Evolutionary conservation across 2,797 vertebrate species (phyloP).

Genomic region (Lutjanus argentimaculatus): DNA sequence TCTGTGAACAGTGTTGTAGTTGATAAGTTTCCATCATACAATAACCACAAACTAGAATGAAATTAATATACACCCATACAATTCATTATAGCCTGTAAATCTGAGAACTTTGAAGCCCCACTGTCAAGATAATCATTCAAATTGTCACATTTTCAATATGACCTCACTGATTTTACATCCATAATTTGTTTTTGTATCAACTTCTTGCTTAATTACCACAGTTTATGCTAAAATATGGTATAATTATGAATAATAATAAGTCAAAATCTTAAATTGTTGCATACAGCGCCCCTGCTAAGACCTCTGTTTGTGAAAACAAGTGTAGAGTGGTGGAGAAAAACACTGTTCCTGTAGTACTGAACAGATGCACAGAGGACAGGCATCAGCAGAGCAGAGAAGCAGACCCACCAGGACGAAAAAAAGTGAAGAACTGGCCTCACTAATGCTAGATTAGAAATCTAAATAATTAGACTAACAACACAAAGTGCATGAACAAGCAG

Average conservation of each 20-base stretch:
- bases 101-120: conserved; percentile 11
- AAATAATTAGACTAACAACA: conserved; percentile 55
- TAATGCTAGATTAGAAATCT: conserved; percentile 53
- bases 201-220: conserved; percentile 10
- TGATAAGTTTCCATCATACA: conserved; percentile 15
- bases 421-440: conserved; percentile 46
- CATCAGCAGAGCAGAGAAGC: conserved; percentile 56
- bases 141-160: conserved; percentile 2
- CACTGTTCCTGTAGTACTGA: conserved; percentile 48
- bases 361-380: conserved; percentile 65
- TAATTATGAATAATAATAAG: conserved; percentile 27
- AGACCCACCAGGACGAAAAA: conserved; percentile 47
- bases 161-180: conserved; percentile 8
- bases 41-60: background rate
- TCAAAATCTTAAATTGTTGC: background rate
- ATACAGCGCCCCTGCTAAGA: conserved; percentile 2
- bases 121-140: conserved; percentile 13
- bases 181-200: conserved; percentile 25
- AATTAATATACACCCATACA: conserved; percentile 12
- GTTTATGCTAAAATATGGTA: conserved; percentile 1
- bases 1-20: conserved; percentile 1
- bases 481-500: conserved; percentile 54
- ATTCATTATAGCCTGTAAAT: conserved; percentile 5
- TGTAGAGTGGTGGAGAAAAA: conserved; percentile 30
- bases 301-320: conserved; percentile 27